Conservation (phyloP, 2,113 vertebrate genomes). For the Taxidea taxus region DNA sequence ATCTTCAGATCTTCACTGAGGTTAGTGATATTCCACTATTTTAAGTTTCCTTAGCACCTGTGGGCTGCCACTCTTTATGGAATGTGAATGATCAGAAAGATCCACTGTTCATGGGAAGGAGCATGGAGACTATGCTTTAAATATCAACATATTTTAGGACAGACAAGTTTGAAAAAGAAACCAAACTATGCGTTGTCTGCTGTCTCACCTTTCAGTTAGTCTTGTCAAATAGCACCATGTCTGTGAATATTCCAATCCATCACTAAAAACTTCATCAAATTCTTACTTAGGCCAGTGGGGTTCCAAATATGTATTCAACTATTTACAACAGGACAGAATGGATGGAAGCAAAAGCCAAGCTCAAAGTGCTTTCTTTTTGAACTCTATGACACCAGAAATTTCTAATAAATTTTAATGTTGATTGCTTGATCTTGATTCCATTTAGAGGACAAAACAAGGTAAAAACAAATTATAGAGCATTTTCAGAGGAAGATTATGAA, state of each 20-base stretch:
- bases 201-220: background rate
- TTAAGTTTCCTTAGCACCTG: background rate
- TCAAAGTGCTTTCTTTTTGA: background rate
- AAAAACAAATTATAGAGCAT: background rate
- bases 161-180: background rate
- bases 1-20: background rate
- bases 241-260: background rate
- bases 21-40: background rate
- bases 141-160: background rate
- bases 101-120: background rate
- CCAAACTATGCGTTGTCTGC: background rate
- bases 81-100: background rate
- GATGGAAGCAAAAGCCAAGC: background rate
- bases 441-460: background rate
- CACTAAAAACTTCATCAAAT: background rate
- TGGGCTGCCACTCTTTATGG: background rate
- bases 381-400: background rate
- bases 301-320: background rate
- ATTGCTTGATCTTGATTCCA: background rate
- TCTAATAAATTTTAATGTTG: constrained; percentile 25
- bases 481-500: constrained; percentile 9
- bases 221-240: background rate
- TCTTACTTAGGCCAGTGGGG: background rate
- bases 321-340: background rate
- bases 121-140: background rate